A percentile compares a stretch with the other conserved stretches of the same genome.
Conservation (phyloP, 2,888 invertebrate genomes). For the Schizaphis graminum region DNA sequence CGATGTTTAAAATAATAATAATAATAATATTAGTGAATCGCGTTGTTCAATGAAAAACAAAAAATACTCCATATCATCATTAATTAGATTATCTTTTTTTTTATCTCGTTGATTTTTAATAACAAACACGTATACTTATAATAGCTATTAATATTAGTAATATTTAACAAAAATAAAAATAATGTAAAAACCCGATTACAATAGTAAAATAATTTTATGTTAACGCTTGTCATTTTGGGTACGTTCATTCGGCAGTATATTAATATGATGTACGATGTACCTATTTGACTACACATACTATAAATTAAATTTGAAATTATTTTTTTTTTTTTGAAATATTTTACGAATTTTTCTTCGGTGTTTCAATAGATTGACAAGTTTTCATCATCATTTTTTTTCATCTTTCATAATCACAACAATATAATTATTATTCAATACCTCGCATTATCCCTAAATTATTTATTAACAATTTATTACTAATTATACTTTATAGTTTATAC, state of each 20-base stretch:
- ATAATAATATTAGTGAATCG: neutral
- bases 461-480: neutral
- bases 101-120: neutral
- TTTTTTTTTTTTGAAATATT: neutral
- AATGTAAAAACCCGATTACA: neutral
- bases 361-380: neutral
- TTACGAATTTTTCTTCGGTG: neutral
- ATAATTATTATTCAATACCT: neutral
- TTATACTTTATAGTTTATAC: neutral
- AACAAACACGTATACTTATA: neutral
- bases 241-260: neutral
- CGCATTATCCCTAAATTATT: neutral
- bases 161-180: neutral
- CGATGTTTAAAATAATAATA: neutral
- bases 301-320: neutral
- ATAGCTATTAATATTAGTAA: neutral
- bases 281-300: neutral
- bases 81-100: neutral
- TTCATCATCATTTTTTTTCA: neutral
- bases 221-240: neutral
- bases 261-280: neutral
- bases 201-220: neutral
- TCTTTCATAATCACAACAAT: neutral
- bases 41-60: neutral
- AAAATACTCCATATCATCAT: neutral